These are phyloP conservation scores for Emberiza fucata DNA, from an alignment of 2,113 vertebrate genomes.

Conservation along the genomic window DNA sequence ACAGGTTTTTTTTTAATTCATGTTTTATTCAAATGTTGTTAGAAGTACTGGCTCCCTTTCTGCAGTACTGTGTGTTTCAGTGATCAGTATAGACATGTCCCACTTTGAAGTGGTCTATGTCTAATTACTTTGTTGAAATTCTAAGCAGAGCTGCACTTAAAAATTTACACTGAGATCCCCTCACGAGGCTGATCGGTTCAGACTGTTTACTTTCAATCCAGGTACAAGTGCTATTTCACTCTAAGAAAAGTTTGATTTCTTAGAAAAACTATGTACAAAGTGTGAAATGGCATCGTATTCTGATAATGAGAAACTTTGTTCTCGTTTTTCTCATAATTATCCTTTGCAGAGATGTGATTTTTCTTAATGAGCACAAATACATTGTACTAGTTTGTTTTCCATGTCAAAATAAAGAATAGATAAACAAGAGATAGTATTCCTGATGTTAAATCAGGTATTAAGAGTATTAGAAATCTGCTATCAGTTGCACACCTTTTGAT, in stretches of 20 bases:
- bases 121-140: conserved; percentile 55
- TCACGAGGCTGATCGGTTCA: conserved; percentile 42
- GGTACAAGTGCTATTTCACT: conserved; percentile 36
- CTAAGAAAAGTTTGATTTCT: background rate
- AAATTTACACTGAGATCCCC: conserved; percentile 50
- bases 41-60: background rate
- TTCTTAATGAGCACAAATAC: background rate
- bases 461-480: background rate
- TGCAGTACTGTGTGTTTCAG: background rate
- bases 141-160: conserved; percentile 38
- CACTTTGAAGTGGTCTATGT: conserved; percentile 35
- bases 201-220: conserved; percentile 25
- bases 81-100: conserved; percentile 37
- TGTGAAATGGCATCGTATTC: background rate
- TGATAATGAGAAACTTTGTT: background rate
- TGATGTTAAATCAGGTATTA: background rate
- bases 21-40: conserved; percentile 3
- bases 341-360: background rate
- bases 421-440: background rate
- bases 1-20: background rate
- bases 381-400: background rate
- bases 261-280: background rate
- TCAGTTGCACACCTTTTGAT: background rate
- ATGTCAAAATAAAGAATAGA: background rate
- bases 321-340: background rate